phyloP scores from a whole-genome alignment of 2,888 invertebrate species.

The Scaptomyza reducta region DNA sequence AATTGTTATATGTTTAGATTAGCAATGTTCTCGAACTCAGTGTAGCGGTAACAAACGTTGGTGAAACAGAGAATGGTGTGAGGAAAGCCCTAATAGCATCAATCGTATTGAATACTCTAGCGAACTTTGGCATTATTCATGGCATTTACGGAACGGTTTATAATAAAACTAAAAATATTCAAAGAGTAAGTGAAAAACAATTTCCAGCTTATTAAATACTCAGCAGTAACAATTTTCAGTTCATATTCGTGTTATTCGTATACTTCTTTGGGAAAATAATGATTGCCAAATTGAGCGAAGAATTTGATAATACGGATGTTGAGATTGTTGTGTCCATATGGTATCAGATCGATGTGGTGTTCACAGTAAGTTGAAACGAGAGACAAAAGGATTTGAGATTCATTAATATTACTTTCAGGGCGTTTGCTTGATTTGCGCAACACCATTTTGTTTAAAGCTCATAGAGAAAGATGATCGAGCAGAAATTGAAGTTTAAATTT shows the following conservation, averaged over 20 bases:
- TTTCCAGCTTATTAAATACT: neutral
- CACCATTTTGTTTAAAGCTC: constrained; percentile 23
- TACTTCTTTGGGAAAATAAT: constrained; percentile 38
- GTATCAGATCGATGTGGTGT: constrained; percentile 28
- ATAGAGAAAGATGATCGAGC: constrained; percentile 10
- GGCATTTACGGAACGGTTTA: constrained; percentile 32
- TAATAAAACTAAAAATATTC: constrained; percentile 4
- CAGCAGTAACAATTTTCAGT: constrained; percentile 9
- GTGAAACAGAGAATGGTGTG: neutral
- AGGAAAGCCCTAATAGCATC: constrained; percentile 4
- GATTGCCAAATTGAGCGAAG: constrained; percentile 1
- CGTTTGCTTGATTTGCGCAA: constrained; percentile 5
- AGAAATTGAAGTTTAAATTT: constrained; percentile 12
- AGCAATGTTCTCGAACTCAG: constrained; percentile 13
- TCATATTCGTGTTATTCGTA: constrained; percentile 10
- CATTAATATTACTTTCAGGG: constrained; percentile 8
- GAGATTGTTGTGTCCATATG: constrained; percentile 1
- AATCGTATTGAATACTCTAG: constrained; percentile 18
- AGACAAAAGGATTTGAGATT: no score
- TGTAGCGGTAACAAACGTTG: constrained; percentile 8
- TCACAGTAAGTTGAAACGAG: constrained; percentile 19
- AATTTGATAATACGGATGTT: neutral
- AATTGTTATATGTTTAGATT: constrained; percentile 12
- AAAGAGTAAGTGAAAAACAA: constrained; percentile 14
- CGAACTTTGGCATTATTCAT: constrained; percentile 4